phyloP scores from a whole-genome alignment of 1,140 invertebrate genomes.

The Halictus rubicundus region DNA sequence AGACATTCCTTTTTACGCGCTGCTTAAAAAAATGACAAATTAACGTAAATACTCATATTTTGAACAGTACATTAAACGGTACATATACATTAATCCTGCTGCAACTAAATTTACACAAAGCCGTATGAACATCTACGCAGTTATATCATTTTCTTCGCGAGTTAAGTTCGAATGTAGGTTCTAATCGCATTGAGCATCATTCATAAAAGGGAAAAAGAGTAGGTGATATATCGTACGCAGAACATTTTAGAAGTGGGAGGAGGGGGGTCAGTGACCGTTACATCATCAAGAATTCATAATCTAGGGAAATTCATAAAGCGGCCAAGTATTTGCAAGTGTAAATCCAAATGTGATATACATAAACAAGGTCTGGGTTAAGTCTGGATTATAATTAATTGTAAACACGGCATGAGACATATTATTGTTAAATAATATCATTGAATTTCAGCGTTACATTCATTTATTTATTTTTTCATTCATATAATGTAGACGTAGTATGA shows the following conservation, averaged over 20 bases:
- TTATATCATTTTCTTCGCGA: slow-evolving; percentile 47
- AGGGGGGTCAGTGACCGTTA: slow-evolving; percentile 79
- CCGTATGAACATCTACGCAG: not conserved
- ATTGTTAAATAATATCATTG: not conserved
- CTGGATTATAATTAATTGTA: too few species aligned
- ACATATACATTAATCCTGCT: not conserved
- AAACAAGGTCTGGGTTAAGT: not conserved
- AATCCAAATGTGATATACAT: not conserved
- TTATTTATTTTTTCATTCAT: not conserved
- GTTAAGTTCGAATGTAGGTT: slow-evolving; percentile 40
- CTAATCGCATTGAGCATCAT: slow-evolving; percentile 56
- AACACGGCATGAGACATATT: not conserved
- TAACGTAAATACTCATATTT: not conserved
- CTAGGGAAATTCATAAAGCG: slow-evolving; percentile 58
- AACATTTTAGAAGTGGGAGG: slow-evolving; percentile 52
- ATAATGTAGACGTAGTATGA: not conserved
- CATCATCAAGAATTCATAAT: slow-evolving; percentile 72
- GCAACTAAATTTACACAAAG: not conserved
- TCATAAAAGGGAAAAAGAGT: slow-evolving; percentile 61
- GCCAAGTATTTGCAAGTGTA: slow-evolving; percentile 1
- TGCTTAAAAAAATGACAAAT: not conserved
- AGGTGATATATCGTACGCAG: slow-evolving; percentile 47
- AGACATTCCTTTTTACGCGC: too few species aligned
- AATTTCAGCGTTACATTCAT: not conserved
- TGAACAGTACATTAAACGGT: too few species aligned